Evolutionary conservation across 2,797 vertebrate genomes (phyloP).

Genomic region (Rhynchonycteris naso): DNA sequence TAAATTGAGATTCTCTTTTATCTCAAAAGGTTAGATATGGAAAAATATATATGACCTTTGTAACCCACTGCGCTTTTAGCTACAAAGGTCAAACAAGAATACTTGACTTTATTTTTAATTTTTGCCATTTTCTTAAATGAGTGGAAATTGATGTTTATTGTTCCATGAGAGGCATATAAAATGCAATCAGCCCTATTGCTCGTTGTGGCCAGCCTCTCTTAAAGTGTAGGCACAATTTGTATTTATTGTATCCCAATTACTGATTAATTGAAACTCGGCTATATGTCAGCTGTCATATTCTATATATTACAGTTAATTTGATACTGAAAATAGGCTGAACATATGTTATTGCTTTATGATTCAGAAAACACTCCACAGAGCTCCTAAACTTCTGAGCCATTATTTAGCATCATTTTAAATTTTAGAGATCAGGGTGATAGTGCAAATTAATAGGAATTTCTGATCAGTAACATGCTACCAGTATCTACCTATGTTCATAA

Average conservation of each 20-base stretch:
- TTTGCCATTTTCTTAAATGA: constrained; percentile 39
- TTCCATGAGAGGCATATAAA: not conserved
- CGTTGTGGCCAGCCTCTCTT: not conserved
- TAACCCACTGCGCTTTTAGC: not conserved
- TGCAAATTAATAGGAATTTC: not conserved
- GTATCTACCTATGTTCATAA: not conserved
- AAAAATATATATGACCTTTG: not conserved
- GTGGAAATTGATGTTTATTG: not conserved
- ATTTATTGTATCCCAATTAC: not conserved
- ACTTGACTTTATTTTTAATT: not conserved
- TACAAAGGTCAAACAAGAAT: not conserved
- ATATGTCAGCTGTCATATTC: not conserved
- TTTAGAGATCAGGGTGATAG: not conserved
- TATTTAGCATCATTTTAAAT: constrained; percentile 39
- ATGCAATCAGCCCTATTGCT: not conserved
- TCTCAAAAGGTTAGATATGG: not conserved
- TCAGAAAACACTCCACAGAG: not conserved
- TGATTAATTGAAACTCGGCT: constrained; percentile 7
- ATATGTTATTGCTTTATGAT: constrained; percentile 42
- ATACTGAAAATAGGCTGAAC: constrained; percentile 30
- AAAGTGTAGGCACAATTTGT: not conserved
- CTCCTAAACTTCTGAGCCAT: not conserved
- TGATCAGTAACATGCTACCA: not conserved
- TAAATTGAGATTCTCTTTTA: not conserved
- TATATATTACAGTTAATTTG: constrained; percentile 30